Evolutionary conservation across 2,113 vertebrate genomes (phyloP).

Genomic region (Rhinoderma darwinii): DNA sequence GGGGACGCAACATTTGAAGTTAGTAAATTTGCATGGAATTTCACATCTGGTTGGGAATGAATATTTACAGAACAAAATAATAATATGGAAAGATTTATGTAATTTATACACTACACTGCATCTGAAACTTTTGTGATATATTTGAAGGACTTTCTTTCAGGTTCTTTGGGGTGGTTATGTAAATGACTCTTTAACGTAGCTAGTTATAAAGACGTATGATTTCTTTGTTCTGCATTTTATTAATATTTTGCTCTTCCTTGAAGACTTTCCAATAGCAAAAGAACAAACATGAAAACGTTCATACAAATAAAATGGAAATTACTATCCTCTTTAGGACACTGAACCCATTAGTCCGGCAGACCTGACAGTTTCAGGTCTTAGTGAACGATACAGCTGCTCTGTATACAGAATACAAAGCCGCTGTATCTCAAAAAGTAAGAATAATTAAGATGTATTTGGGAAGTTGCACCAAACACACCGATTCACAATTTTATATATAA

Average conservation of each 20-base stretch:
- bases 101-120: not conserved
- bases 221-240: slow-evolving; percentile 36
- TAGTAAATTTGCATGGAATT: not conserved
- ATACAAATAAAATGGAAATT: slow-evolving; percentile 31
- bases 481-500: too few species aligned
- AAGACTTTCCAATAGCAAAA: slow-evolving; percentile 29
- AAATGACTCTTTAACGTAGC: slow-evolving; percentile 33
- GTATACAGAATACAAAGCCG: too few species aligned
- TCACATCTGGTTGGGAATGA: not conserved
- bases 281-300: slow-evolving; percentile 24
- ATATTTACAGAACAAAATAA: not conserved
- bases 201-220: slow-evolving; percentile 33
- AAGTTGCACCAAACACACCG: too few species aligned
- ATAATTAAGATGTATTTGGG: too few species aligned
- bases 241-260: slow-evolving; percentile 17
- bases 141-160: not conserved
- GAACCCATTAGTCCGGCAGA: too few species aligned
- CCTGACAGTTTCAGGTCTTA: too few species aligned
- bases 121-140: slow-evolving; percentile 9
- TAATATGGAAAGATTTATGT: not conserved
- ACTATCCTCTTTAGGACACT: slow-evolving; percentile 10
- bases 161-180: slow-evolving; percentile 10
- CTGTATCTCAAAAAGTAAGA: too few species aligned
- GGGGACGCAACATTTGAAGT: not conserved
- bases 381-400: too few species aligned